These are phyloP conservation scores for Prietella phreatophila DNA, from an alignment of 2,113 vertebrate species.

Conservation along the genomic window DNA sequence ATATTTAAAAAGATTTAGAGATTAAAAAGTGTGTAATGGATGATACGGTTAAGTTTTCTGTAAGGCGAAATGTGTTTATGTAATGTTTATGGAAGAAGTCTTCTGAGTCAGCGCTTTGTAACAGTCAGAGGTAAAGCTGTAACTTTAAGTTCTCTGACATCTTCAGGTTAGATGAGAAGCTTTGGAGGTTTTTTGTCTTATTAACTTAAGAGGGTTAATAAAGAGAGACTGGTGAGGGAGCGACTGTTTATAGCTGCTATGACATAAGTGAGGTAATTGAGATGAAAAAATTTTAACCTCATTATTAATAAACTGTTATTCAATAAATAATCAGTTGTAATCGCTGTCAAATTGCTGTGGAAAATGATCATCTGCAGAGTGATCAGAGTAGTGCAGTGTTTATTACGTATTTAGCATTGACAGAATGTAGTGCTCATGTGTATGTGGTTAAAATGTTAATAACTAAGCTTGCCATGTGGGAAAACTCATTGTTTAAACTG, in stretches of 20 bases:
- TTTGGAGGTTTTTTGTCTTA: too few species aligned
- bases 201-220: too few species aligned
- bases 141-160: too few species aligned
- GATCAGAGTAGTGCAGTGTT: background rate
- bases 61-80: too few species aligned
- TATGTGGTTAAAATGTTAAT: slow-evolving; percentile 54
- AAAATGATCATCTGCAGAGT: background rate
- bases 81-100: background rate
- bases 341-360: background rate
- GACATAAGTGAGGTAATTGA: too few species aligned
- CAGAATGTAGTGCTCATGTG: background rate
- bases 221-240: too few species aligned
- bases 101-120: background rate
- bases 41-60: too few species aligned
- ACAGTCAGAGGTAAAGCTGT: too few species aligned
- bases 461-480: slow-evolving; percentile 49
- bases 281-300: too few species aligned
- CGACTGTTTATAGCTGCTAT: too few species aligned
- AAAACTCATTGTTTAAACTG: slow-evolving; percentile 58
- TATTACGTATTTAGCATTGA: background rate
- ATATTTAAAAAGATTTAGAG: too few species aligned
- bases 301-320: background rate
- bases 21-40: background rate
- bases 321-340: background rate
- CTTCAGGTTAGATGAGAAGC: background rate